phyloP scores from a whole-genome alignment of 2,797 vertebrate species.

The Loriculus beryllinus region DNA sequence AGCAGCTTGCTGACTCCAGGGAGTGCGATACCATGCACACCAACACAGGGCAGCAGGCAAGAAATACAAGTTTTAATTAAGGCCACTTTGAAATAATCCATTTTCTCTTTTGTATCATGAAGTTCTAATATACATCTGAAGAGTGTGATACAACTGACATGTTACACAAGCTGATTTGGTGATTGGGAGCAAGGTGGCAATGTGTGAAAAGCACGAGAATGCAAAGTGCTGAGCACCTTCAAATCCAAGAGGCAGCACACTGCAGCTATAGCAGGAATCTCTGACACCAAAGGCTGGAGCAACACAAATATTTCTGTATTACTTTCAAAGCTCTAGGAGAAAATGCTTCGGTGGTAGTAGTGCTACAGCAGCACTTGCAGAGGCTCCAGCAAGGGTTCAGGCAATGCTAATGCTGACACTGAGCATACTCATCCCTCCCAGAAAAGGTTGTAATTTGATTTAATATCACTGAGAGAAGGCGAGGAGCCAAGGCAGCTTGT shows the following conservation, averaged over 20 bases:
- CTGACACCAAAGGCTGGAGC: neutral
- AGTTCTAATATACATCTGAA: neutral
- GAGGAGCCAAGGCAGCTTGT: neutral
- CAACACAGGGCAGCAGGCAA: conserved; percentile 48
- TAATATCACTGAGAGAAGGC: neutral
- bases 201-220: neutral
- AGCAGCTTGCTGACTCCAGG: conserved; percentile 32
- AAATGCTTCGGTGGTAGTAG: accelerated
- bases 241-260: neutral
- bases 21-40: conserved; percentile 61
- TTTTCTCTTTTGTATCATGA: conserved; percentile 24
- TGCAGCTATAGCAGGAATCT: neutral
- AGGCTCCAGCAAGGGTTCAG: neutral
- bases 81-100: conserved; percentile 54
- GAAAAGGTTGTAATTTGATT: neutral
- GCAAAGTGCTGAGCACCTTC: neutral
- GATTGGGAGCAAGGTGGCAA: neutral
- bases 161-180: neutral
- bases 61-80: conserved; percentile 72
- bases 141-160: neutral
- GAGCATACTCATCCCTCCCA: neutral
- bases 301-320: neutral
- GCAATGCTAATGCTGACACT: neutral
- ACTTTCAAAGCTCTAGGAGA: neutral
- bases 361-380: neutral